Evolutionary conservation across 2,888 invertebrate species (phyloP), one percentile per base, ranked within the genome.

Genomic region (Koerneria pararmatus): DNA sequence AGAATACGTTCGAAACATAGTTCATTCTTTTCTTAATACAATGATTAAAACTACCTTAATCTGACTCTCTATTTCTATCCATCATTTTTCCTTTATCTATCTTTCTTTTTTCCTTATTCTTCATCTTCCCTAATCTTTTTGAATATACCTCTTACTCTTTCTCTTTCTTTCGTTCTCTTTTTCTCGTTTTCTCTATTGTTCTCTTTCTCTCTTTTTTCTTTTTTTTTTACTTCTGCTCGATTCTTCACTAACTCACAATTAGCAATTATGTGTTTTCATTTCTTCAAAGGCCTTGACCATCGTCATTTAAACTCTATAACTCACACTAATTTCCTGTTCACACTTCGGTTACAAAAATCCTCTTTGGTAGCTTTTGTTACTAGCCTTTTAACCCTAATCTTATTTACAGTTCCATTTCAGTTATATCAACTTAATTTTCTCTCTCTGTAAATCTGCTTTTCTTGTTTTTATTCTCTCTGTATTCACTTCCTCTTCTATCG

Each of bases 1-100:
- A n/a, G n/a, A n/a, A n/a, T n/a, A n/a, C 57, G 57, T 57, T 57
- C 58, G 58, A 46, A 65, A 22, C 65, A 48, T 57, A 65, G 65
- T 59, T 59, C 8, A 27, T 49, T 48, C 49, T 58, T 29, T 62
- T 41, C 6, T 4, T 62, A 46, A 29, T 62, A 15, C 8, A 3
- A 11, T 19, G 15, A 60, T 41, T 22, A 60, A 22, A 60, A 56
- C n/a, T 56, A 31, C 32, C n/a, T 56, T n/a, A n/a, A 19, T 6
- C 54, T 53, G 11, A 53, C 57, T 3, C 57, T 15, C 54, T 53
- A 29, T 3, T 56, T 27, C 32, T 56, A 31, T 19, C 24, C 29
- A 27, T 29, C 5, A 31, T 6, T 56, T 4, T 3, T 29, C 24
- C 31, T 56, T 4, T 3, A n/a, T 19, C 31, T 56, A 29, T 3